Base-by-base conservation (phyloP, 2,888 invertebrate genomes). In the Calameuta filiformis region DNA sequence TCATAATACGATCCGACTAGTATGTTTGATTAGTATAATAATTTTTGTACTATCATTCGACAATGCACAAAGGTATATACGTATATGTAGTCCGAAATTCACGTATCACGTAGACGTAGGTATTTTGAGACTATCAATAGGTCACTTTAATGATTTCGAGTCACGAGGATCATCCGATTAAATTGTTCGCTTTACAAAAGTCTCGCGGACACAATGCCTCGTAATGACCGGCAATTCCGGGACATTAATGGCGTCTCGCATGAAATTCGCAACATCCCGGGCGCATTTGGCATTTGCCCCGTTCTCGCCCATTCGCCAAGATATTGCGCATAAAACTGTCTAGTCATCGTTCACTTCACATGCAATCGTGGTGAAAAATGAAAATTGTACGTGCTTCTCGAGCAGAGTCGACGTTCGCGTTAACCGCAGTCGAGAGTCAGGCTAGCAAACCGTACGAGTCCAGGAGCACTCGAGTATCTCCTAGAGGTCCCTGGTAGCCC, bases 301-400 rank as follows among this genome's bases (percentile, higher is more conserved):
- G 33, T 11, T 3, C 71, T 31, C 68, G 76, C 77, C 71, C 76
- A 69, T 71, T 30, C 40, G 78, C 40, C 68, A 69, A 78, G 76
- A 80, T 82, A 83, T 81, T 79, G 81, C 80, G 81, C 80, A 81
- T 80, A 80, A 83, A 82, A 82, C 81, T 83, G 83, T 82, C 83
- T 78, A 82, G 82, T 82, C 82, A 82, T 80, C 80, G 78, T 81
- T 81, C 78, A 34, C 35, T 68, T 33, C 35, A n/a, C 34, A 35
- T 69, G 15, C 31, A 30, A 76, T 76, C 77, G 56, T 23, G 80
- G 80, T 82, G 83, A 83, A 84, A 84, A 83, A 82, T 83, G 82
- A 82, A 83, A 81, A 81, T 74, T 80, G 84, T 84, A 84, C 84
- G 84, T 84, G 84, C 83, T 35, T 35, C 35, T 81, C 75, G 77